Evolutionary conservation across 2,888 invertebrate species (phyloP), one percentile per base, ranked within the genome.

Genomic region (Ctenicera cuprea): DNA sequence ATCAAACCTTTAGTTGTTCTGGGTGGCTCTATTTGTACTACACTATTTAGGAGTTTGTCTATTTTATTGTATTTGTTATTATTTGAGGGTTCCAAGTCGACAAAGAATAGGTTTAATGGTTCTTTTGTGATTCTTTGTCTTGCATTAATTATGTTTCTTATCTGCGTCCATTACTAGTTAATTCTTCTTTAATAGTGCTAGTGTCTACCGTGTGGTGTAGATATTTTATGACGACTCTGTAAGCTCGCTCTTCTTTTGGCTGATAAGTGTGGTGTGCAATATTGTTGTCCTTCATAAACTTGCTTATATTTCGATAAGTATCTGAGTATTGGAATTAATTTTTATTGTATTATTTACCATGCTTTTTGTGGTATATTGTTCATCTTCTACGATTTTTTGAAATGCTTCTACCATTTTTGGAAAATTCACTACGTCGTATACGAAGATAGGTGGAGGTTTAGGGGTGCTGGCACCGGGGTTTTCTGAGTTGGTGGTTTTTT

Each of bases 41-140:
- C 37, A 7, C 11, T 66, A 20, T 73, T 59, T 20, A 73, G 64
- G n/a, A 77, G 59, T 5, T 69, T 26, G 67, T 68, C n/a, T 43
- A 77, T 26, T 57, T 77, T 59, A 48, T 73, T 71, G 22, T 76
- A 62, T 71, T 75, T 76, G 45, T 76, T 78, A 22, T 76, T 74
- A 22, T 69, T 18, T 1, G 52, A 38, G n/a, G 77, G 78, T 64
- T 77, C 75, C 18, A 76, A 62, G 41, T 75, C 78, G 0, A 78
- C 64, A 50, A 74, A 78, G 48, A 74, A 75, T 12, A 77, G 9
- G 38, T 67, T 67, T 41, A 74, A 33, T n/a, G 76, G 76, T 48
- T 72, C 68, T 64, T 48, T 41, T 74, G 70, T 74, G 75, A 41
- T 72, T 64, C 67, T 48, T 41, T 74, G 70, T 66, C 37, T 74